Percentiles rank a stretch among this genome's conserved stretches.
These are phyloP conservation scores for Cylloceria caligata DNA, from an alignment of 2,888 invertebrate genomes.

Conservation along the genomic window DNA sequence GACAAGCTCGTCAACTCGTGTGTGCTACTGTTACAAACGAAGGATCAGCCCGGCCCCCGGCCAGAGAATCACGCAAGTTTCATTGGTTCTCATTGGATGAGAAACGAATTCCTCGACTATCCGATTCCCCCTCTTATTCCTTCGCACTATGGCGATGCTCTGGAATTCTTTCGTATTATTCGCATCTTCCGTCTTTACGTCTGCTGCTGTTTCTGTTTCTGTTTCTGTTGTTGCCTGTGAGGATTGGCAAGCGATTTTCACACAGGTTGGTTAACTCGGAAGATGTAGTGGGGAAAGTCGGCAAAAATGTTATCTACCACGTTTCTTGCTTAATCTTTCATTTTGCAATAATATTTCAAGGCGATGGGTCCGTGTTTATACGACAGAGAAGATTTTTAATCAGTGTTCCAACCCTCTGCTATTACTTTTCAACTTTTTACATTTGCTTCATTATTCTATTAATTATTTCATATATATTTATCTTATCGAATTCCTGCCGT, in stretches of 20 bases:
- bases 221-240: not conserved
- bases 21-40: not conserved
- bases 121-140: not conserved
- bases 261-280: not conserved
- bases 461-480: too few species aligned
- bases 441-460: too few species aligned
- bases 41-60: not conserved
- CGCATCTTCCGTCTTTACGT: not conserved
- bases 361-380: not conserved
- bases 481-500: too few species aligned
- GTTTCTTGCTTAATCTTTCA: slow-evolving; percentile 19
- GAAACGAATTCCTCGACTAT: slow-evolving; percentile 1
- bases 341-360: not conserved
- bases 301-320: slow-evolving; percentile 7
- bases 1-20: not conserved
- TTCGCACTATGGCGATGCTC: not conserved
- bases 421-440: too few species aligned
- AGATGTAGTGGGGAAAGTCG: not conserved
- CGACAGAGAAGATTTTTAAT: too few species aligned
- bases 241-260: not conserved
- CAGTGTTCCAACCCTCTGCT: too few species aligned
- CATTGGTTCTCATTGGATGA: not conserved
- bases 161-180: not conserved
- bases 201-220: not conserved
- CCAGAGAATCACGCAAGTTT: not conserved